phyloP scores from a whole-genome alignment of 2,113 vertebrate genomes.

The Echinops telfairi region DNA sequence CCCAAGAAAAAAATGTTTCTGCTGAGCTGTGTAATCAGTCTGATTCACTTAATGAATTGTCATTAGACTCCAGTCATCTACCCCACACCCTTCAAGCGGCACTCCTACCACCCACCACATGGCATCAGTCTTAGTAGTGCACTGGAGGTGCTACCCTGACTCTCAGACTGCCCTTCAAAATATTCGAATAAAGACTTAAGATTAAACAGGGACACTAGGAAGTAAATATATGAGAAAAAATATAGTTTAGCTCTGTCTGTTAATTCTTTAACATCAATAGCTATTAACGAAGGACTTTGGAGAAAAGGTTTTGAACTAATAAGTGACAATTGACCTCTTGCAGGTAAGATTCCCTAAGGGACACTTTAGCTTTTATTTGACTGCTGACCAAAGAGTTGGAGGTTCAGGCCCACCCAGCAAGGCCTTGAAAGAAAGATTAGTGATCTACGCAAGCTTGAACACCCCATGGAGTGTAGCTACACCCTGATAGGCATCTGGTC shows the following conservation, averaged over 20 bases:
- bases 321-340: too few relatives aligned
- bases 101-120: not conserved
- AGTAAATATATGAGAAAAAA: not conserved
- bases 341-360: too few relatives aligned
- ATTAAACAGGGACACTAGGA: slow-evolving; percentile 1
- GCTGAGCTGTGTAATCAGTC: too few relatives aligned
- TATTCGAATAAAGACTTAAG: slow-evolving; percentile 1
- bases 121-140: not conserved
- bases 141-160: not conserved
- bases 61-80: not conserved
- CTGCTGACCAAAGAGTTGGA: not conserved
- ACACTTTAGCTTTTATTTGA: not conserved
- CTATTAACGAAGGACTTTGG: not conserved
- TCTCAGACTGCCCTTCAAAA: not conserved
- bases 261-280: slow-evolving; percentile 20
- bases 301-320: not conserved
- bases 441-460: not conserved
- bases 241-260: not conserved
- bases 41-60: too few relatives aligned
- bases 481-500: not conserved
- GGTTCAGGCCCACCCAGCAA: not conserved
- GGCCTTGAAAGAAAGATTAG: not conserved
- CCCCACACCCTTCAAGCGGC: not conserved
- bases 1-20: too few relatives aligned
- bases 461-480: not conserved